These are phyloP conservation scores for Palloptera scutellata DNA, from an alignment of 2,888 invertebrate species.

Conservation along the genomic window DNA sequence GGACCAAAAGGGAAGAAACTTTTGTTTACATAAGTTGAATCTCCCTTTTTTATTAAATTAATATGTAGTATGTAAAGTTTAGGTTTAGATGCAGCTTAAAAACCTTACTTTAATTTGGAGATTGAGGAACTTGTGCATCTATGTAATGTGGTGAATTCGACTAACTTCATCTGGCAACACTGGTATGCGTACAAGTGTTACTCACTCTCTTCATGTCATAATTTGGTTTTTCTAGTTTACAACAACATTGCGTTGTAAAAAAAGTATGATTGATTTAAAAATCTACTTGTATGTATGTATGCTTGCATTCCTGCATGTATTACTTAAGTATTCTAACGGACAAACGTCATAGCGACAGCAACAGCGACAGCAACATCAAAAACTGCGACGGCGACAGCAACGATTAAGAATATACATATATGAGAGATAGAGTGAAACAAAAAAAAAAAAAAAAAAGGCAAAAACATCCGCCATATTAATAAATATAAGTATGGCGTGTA, in stretches of 20 bases:
- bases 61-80: too few relatives aligned
- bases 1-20: too few relatives aligned
- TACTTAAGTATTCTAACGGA: slow-evolving; percentile 14
- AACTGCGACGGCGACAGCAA: slow-evolving; percentile 2
- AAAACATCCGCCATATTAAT: neutral
- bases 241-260: slow-evolving; percentile 3
- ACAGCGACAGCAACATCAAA: slow-evolving; percentile 15
- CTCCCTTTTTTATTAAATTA: too few relatives aligned
- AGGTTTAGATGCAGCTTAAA: too few relatives aligned
- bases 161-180: too few relatives aligned
- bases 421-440: too few relatives aligned
- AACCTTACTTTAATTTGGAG: too few relatives aligned
- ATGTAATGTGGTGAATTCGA: slow-evolving; percentile 1
- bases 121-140: neutral
- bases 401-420: slow-evolving; percentile 20
- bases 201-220: too few relatives aligned
- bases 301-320: slow-evolving; percentile 9
- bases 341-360: slow-evolving; percentile 32
- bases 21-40: too few relatives aligned
- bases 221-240: neutral
- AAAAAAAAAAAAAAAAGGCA: too few relatives aligned
- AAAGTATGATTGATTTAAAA: slow-evolving; percentile 4
- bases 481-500: slow-evolving; percentile 32
- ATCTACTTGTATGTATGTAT: neutral
- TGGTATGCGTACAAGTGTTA: too few relatives aligned